phyloP scores from a whole-genome alignment of 2,797 vertebrate species.

The Rousettus madagascariensis region DNA sequence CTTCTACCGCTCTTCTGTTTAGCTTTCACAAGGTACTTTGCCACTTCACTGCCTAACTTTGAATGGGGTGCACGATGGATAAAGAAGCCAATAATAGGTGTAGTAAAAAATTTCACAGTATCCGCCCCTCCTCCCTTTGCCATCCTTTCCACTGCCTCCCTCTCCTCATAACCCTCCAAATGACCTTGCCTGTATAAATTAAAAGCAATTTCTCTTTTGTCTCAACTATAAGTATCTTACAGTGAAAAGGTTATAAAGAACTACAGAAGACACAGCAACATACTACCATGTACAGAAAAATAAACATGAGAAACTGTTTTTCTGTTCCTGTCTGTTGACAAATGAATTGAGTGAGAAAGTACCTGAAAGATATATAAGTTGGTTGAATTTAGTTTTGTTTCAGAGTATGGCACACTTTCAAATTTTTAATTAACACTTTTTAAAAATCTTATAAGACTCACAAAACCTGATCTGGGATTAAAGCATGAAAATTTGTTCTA shows the following conservation, averaged over 20 bases:
- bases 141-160: background rate
- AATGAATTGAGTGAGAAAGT: background rate
- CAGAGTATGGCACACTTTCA: background rate
- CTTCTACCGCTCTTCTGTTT: background rate
- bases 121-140: background rate
- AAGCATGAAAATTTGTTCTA: background rate
- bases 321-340: background rate
- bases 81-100: background rate
- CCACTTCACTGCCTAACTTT: background rate
- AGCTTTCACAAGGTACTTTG: background rate
- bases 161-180: background rate
- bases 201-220: slow-evolving; percentile 14
- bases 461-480: slow-evolving; percentile 15
- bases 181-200: background rate
- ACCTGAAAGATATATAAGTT: background rate
- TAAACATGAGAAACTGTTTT: background rate
- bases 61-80: background rate
- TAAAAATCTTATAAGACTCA: background rate
- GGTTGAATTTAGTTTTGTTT: background rate
- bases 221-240: background rate
- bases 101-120: background rate
- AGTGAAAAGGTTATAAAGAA: slow-evolving; percentile 32
- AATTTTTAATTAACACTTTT: slow-evolving; percentile 29
- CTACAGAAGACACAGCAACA: slow-evolving; percentile 28
- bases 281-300: background rate